Evolutionary conservation across 2,113 vertebrate species (phyloP), one percentile per base, ranked within the genome.

Genomic region (Leucopternis melanops): DNA sequence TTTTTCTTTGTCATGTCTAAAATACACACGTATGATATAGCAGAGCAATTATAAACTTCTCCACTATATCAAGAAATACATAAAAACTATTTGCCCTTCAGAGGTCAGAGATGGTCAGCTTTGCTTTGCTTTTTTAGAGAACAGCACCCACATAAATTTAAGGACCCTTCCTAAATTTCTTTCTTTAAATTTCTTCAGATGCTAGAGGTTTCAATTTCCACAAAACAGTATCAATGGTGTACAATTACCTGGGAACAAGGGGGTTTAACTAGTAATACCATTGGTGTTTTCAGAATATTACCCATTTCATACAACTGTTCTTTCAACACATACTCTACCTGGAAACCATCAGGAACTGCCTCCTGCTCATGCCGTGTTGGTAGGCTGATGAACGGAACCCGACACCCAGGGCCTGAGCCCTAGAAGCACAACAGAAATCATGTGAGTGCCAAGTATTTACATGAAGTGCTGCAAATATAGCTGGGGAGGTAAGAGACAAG

Each of bases 331-430:
- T 23, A 93, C 90, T 45, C 45, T 98, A 98, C 98, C 98, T 98
- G 98, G 95, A 98, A 98, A 45, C 90, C 38, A 8, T 97, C 97
- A 2, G 94, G 44, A 78, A 94, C 80, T 2, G 97, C n/a, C 32
- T 98, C 97, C 49, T 98, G 97, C 65, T 97, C 97, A 0, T 96
- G 80, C 40, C 50, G 95, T 1, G 97, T 9, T 0, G 97, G 93
- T 9, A 98, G 79, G 15, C 86, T 96, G 92, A 98, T 90, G 65
- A 98, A 98, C 0, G 98, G 98, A 44, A 98, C 92, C 22, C 55
- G 96, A 66, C 97, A 97, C 7, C 25, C 87, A 3, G 85, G 59
- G 16, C 62, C 78, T 0, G 98, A 69, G 54, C 96, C 94, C 98
- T 98, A 61, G 5, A 86, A 95, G 7, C 70, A 62, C 36, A 97